Evolutionary conservation across 2,113 vertebrate species (phyloP).

Genomic region (Meles meles): DNA sequence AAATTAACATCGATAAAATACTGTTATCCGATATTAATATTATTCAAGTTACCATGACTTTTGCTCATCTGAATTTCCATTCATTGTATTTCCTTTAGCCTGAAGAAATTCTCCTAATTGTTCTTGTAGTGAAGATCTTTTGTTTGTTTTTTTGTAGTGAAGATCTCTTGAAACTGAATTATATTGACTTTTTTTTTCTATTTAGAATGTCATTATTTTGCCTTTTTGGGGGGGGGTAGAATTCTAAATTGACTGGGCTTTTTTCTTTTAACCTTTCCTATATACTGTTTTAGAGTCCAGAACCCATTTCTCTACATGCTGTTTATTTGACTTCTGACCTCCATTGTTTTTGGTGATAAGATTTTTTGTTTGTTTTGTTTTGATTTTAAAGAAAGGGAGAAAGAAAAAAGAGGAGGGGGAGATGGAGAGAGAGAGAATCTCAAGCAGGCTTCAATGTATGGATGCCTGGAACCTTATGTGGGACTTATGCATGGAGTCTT

Average conservation of each 20-base stretch:
- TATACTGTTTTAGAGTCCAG: background rate
- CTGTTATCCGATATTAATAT: background rate
- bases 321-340: background rate
- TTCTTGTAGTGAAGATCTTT: background rate
- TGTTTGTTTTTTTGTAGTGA: background rate
- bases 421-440: background rate
- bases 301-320: background rate
- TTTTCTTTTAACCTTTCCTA: background rate
- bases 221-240: background rate
- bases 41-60: background rate
- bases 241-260: background rate
- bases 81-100: background rate
- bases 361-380: background rate
- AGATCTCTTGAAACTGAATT: background rate
- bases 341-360: background rate
- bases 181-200: background rate
- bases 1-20: background rate
- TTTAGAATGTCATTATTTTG: conserved; percentile 14
- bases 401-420: background rate
- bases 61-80: background rate
- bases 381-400: background rate
- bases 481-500: background rate
- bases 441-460: background rate
- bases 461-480: background rate
- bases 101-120: background rate